Conservation (phyloP, 1,140 invertebrate genomes). For the Harpegnathos saltator region DNA sequence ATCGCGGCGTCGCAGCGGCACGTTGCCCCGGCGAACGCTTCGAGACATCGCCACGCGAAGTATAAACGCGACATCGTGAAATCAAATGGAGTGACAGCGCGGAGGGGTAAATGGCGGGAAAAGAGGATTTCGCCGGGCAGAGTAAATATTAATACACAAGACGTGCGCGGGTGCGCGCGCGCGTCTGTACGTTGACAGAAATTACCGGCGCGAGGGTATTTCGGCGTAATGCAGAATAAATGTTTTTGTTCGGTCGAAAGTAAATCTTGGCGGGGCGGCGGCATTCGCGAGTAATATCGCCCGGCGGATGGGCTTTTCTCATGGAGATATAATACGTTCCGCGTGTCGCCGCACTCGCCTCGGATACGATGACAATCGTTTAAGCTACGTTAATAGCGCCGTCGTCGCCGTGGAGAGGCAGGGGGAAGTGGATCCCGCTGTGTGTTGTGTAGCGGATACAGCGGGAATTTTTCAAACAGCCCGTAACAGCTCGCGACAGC, state of each 20-base stretch:
- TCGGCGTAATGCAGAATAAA: conserved; percentile 56
- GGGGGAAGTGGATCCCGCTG: neutral
- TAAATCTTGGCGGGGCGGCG: conserved; percentile 35
- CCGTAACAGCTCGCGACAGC: neutral
- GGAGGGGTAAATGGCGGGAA: conserved; percentile 12
- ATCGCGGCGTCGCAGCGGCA: no score
- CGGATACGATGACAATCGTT: conserved; percentile 51
- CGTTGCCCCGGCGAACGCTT: no score
- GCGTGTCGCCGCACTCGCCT: conserved; percentile 17
- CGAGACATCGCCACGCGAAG: no score
- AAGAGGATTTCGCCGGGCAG: neutral
- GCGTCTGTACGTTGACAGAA: conserved; percentile 40
- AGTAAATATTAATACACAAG: conserved; percentile 49
- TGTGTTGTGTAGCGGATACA: neutral
- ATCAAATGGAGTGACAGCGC: no score
- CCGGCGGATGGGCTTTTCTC: conserved; percentile 39
- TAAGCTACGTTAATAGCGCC: conserved; percentile 52
- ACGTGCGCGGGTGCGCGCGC: no score
- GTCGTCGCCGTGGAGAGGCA: no score
- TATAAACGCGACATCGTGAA: no score
- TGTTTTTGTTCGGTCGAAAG: conserved; percentile 43
- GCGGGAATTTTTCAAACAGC: conserved; percentile 23
- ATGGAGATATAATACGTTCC: conserved; percentile 59
- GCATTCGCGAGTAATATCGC: conserved; percentile 43
- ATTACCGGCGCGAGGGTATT: conserved; percentile 42